Percentiles rank a stretch among this genome's conserved stretches.
phyloP scores from a whole-genome alignment of 2,888 invertebrate species.

The Scaptomyza flava region DNA sequence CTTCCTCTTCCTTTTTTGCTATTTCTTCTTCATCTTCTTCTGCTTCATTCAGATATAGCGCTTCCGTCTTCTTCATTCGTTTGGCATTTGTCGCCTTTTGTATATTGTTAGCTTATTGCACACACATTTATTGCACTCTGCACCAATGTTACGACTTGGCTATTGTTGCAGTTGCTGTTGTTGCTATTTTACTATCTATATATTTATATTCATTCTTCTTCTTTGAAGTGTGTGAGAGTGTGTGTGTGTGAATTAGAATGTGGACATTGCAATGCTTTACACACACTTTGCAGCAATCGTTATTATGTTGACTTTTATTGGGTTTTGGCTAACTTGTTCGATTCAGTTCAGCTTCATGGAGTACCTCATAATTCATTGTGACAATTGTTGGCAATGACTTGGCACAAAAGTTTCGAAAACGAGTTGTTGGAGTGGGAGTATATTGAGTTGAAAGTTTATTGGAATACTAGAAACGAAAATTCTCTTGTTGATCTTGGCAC shows the following conservation, averaged over 20 bases:
- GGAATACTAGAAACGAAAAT: background rate
- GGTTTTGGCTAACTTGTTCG: slow-evolving; percentile 53
- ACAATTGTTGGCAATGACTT: slow-evolving; percentile 50
- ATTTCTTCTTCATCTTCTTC: background rate
- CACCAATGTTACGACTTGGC: slow-evolving; percentile 26
- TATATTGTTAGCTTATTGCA: slow-evolving; percentile 74
- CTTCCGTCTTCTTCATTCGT: slow-evolving; percentile 1
- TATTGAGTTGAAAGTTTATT: slow-evolving; percentile 24
- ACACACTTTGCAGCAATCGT: slow-evolving; percentile 41
- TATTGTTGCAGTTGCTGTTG: slow-evolving; percentile 6
- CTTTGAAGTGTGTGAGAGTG: slow-evolving; percentile 14
- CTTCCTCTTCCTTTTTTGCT: slow-evolving; percentile 14
- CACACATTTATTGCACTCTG: slow-evolving; percentile 62
- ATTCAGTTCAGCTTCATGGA: slow-evolving; percentile 17
- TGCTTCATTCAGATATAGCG: background rate
- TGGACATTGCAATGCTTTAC: slow-evolving; percentile 49
- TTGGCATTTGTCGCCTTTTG: slow-evolving; percentile 75
- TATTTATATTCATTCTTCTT: background rate
- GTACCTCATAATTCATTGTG: slow-evolving; percentile 59
- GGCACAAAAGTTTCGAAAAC: background rate
- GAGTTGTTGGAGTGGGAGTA: background rate
- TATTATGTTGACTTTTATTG: slow-evolving; percentile 66
- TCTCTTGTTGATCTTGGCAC: slow-evolving; percentile 18
- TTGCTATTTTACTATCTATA: background rate
- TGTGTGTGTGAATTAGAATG: slow-evolving; percentile 51